Percentiles rank a stretch among this genome's conserved stretches.
Evolutionary conservation across 2,113 vertebrate genomes (phyloP).

Genomic region (Zosterops borbonicus): DNA sequence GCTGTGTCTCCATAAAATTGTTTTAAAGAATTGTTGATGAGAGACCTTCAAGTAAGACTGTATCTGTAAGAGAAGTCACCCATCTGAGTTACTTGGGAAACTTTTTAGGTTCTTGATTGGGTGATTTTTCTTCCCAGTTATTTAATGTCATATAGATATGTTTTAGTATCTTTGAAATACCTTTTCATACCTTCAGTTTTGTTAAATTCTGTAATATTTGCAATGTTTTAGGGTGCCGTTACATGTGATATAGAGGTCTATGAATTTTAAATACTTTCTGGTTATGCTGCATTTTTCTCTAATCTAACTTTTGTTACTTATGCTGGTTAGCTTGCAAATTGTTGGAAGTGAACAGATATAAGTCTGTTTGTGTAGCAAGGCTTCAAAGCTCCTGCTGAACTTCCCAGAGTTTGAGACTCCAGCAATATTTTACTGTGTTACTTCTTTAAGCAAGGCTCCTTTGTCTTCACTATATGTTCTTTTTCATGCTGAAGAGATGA

Average conservation of each 20-base stretch:
- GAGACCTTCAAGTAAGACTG: background rate
- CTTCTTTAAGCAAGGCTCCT: background rate
- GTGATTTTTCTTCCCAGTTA: background rate
- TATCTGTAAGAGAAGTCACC: background rate
- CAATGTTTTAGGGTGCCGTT: background rate
- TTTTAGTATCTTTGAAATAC: background rate
- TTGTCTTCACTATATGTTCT: fast-evolving
- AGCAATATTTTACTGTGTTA: background rate
- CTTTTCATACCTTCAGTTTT: background rate
- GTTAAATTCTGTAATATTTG: background rate
- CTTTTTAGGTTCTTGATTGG: background rate
- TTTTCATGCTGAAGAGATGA: background rate
- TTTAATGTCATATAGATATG: background rate
- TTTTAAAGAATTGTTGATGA: background rate
- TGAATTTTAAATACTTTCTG: background rate
- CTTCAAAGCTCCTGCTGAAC: background rate
- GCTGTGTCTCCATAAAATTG: background rate
- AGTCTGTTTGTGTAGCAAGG: background rate
- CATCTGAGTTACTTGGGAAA: background rate
- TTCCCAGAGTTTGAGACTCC: background rate
- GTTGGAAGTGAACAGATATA: background rate
- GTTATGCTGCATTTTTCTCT: background rate
- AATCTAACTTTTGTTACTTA: background rate
- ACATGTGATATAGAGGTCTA: background rate
- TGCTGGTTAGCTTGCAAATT: background rate